These are phyloP conservation scores for Aspidiotus rigidus DNA, from an alignment of 2,888 invertebrate genomes.

Conservation along the genomic window DNA sequence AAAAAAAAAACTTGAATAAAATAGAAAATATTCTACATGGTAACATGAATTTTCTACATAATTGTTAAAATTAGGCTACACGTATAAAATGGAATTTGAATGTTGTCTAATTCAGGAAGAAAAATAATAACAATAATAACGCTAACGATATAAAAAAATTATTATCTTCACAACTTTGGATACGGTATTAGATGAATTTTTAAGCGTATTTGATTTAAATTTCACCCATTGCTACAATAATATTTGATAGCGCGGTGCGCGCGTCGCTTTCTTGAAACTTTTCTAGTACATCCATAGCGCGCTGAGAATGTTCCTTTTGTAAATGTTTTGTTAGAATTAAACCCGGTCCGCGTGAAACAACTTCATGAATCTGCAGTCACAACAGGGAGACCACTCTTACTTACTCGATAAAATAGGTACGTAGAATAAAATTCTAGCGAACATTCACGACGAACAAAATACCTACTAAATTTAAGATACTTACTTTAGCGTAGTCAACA, in stretches of 20 bases:
- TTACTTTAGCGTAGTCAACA: constrained; percentile 53
- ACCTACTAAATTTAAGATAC: background rate
- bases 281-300: constrained; percentile 64
- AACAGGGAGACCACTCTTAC: background rate
- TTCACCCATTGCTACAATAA: constrained; percentile 69
- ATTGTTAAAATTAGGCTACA: constrained; percentile 15
- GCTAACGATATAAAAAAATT: no score
- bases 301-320: constrained; percentile 63
- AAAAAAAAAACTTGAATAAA: background rate
- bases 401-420: no score
- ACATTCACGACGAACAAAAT: background rate
- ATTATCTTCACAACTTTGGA: no score
- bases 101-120: background rate
- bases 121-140: no score
- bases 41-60: constrained; percentile 24
- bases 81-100: background rate
- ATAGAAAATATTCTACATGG: constrained; percentile 18
- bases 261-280: constrained; percentile 74
- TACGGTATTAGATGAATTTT: background rate
- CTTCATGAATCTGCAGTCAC: constrained; percentile 47
- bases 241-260: constrained; percentile 72
- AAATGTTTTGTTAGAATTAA: constrained; percentile 63
- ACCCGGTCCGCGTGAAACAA: constrained; percentile 59
- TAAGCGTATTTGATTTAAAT: constrained; percentile 8
- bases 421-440: no score